phyloP scores from a whole-genome alignment of 1,140 invertebrate species.

The Globodera rostochiensis region DNA sequence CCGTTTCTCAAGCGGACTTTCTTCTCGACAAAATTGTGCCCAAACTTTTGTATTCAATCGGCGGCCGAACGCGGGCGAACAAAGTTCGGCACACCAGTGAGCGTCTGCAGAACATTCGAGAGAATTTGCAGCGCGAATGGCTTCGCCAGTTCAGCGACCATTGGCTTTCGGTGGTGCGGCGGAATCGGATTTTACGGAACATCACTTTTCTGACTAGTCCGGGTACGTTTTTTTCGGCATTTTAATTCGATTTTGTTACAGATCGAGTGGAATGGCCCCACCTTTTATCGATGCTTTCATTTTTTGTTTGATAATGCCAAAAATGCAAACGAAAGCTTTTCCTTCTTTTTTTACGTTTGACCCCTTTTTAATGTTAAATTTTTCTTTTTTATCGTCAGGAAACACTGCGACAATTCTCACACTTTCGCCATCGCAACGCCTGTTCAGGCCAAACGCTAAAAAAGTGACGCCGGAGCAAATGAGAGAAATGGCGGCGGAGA shows the following conservation, averaged over 20 bases:
- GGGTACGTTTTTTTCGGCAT: neutral
- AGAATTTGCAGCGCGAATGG: constrained; percentile 30
- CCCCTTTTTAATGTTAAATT: no score
- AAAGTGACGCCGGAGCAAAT: constrained; percentile 14
- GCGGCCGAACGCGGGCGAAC: neutral
- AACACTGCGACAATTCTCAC: neutral
- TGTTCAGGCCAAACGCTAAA: constrained; percentile 22
- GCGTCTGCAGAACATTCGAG: constrained; percentile 13
- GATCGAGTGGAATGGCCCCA: no score
- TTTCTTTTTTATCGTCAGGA: constrained; percentile 9
- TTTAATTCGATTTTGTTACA: neutral
- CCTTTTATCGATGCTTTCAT: no score
- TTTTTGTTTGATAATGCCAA: no score
- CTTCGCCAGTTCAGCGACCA: constrained; percentile 30
- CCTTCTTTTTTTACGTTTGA: neutral
- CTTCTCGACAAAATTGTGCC: constrained; percentile 17
- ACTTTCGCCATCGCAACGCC: constrained; percentile 7
- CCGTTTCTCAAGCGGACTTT: constrained; percentile 1
- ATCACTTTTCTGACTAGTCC: constrained; percentile 13
- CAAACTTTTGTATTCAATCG: constrained; percentile 12
- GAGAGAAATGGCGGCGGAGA: constrained; percentile 20
- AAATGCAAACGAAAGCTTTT: no score
- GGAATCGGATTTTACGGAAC: constrained; percentile 27
- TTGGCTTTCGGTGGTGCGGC: constrained; percentile 15
- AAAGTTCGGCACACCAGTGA: constrained; percentile 20